Evolutionary conservation across 2,888 invertebrate species (phyloP).

Genomic region (Diplazon laetatorius): DNA sequence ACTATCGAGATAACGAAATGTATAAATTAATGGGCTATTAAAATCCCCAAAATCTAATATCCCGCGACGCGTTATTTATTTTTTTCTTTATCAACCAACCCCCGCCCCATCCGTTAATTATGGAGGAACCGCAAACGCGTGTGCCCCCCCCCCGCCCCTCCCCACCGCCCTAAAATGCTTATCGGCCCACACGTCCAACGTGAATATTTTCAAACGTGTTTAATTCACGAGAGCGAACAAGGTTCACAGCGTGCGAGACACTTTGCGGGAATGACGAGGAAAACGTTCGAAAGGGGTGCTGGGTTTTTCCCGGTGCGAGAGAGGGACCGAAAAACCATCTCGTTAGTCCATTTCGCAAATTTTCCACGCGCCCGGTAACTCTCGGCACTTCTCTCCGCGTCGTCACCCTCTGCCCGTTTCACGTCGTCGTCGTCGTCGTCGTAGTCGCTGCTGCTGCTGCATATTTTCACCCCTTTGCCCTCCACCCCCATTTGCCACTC

Average conservation of each 20-base stretch:
- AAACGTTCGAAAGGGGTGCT: slow-evolving; percentile 41
- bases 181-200: slow-evolving; percentile 9
- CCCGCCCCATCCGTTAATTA: background rate
- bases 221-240: slow-evolving; percentile 54
- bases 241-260: too few relatives aligned
- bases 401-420: too few relatives aligned
- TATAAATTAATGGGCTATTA: slow-evolving; percentile 60
- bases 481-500: too few relatives aligned
- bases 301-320: slow-evolving; percentile 25
- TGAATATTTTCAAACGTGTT: slow-evolving; percentile 48
- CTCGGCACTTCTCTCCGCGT: slow-evolving; percentile 26
- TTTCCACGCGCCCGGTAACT: slow-evolving; percentile 37
- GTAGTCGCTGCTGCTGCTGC: slow-evolving; percentile 12
- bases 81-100: slow-evolving; percentile 31
- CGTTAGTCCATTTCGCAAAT: slow-evolving; percentile 55
- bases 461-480: slow-evolving; percentile 35
- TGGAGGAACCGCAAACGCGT: background rate
- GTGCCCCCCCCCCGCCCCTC: too few relatives aligned
- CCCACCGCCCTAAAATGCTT: background rate
- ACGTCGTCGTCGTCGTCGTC: background rate
- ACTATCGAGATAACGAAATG: slow-evolving; percentile 61
- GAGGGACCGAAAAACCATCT: slow-evolving; percentile 30
- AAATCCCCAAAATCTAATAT: slow-evolving; percentile 41
- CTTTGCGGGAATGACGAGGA: slow-evolving; percentile 39
- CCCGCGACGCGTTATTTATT: slow-evolving; percentile 37